phyloP scores from a whole-genome alignment of 2,888 invertebrate genomes.

The Cheilosia vernalis region DNA sequence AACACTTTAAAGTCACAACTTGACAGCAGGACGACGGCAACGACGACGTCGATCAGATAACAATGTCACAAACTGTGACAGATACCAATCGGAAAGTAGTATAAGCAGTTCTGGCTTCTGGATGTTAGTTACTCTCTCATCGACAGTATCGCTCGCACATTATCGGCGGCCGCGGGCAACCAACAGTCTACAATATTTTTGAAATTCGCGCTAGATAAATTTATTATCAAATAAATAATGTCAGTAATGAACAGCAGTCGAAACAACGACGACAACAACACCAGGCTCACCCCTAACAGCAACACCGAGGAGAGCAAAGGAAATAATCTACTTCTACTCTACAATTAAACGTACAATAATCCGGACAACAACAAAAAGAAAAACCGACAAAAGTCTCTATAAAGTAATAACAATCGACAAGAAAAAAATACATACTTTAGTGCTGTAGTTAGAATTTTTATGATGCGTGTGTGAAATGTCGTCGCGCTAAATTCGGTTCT shows the following conservation, averaged over 20 bases:
- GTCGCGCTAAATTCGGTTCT: conserved; percentile 53
- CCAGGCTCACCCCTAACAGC: conserved; percentile 29
- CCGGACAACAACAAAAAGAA: conserved; percentile 17
- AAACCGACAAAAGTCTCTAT: not conserved
- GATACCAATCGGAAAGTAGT: conserved; percentile 47
- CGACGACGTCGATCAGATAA: conserved; percentile 25
- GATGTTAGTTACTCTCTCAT: conserved; percentile 35
- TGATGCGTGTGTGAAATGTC: conserved; percentile 59
- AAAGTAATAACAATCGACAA: conserved; percentile 39
- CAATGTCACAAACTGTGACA: conserved; percentile 58
- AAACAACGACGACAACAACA: conserved; percentile 31
- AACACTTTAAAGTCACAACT: conserved; percentile 20
- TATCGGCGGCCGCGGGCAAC: conserved; percentile 19
- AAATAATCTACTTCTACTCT: conserved; percentile 65
- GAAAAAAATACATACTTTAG: conserved; percentile 9
- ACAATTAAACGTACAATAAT: conserved; percentile 45
- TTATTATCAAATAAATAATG: conserved; percentile 68
- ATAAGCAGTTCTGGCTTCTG: conserved; percentile 35
- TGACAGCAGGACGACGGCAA: conserved; percentile 26
- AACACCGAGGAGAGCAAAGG: conserved; percentile 59
- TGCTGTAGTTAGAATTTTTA: conserved; percentile 18
- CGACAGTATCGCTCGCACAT: conserved; percentile 27
- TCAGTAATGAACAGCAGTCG: conserved; percentile 63
- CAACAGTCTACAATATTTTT: conserved; percentile 12
- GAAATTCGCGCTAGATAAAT: conserved; percentile 45